Evolutionary conservation across 1,140 invertebrate genomes (phyloP).

Genomic region (Probaryconus sp.): DNA sequence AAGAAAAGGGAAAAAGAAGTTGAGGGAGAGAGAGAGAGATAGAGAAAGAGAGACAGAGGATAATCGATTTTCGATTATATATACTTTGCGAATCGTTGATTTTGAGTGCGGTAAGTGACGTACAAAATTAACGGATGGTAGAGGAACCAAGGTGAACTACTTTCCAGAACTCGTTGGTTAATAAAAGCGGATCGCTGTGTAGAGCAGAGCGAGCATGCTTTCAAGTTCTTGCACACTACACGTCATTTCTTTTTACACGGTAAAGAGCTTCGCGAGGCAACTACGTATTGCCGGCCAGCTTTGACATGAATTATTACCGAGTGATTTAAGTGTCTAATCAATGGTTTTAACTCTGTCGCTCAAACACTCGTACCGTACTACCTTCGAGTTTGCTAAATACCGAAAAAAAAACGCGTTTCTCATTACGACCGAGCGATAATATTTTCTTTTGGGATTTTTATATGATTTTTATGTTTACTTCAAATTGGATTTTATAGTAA

Average conservation of each 20-base stretch:
- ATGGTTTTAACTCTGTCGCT: constrained; percentile 33
- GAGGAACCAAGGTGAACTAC: constrained; percentile 51
- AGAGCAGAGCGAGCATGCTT: constrained; percentile 15
- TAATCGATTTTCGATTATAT: background rate
- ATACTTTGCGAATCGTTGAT: no score
- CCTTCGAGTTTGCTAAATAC: background rate
- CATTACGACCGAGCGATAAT: constrained; percentile 22
- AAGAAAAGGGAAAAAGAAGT: no score
- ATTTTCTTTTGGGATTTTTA: background rate
- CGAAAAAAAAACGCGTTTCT: constrained; percentile 14
- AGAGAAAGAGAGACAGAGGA: background rate
- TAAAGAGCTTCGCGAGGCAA: background rate
- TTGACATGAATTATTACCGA: constrained; percentile 43
- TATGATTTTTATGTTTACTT: no score
- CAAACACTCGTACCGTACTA: constrained; percentile 29
- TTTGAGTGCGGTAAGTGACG: constrained; percentile 24
- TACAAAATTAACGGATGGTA: constrained; percentile 37
- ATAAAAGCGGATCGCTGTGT: constrained; percentile 34
- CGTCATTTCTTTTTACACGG: constrained; percentile 46
- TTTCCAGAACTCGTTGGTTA: constrained; percentile 38
- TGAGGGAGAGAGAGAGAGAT: no score
- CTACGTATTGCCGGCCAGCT: constrained; percentile 7
- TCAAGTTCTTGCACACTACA: constrained; percentile 32
- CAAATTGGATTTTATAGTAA: no score
- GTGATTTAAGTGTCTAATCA: constrained; percentile 46